Base-by-base conservation (phyloP, 2,797 vertebrate genomes). In the Molothrus ater region DNA sequence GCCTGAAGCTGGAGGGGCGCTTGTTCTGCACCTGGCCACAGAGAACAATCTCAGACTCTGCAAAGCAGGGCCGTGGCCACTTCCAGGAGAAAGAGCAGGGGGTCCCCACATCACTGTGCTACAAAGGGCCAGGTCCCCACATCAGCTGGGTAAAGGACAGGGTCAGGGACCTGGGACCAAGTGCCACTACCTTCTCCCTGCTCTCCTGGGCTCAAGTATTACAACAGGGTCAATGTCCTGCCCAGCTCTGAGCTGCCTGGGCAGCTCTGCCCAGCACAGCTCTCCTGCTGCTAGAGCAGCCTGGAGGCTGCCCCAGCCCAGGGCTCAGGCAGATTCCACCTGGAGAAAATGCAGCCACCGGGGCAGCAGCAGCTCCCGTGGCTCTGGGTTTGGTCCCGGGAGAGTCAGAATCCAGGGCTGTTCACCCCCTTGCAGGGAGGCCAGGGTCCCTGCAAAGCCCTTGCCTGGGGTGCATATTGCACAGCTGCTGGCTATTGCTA, bases 371-470 rank as follows among this genome's bases (percentile, higher is more conserved):
- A 80, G 76, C 59, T 74, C 63, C 56, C 65, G 2, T 6, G 22
- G 64, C 32, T 60, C 78, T 71, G 78, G 90, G 63, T 69, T 74
- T 91, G 83, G 94, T 95, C 94, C 92, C 40, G 88, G 83, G 74
- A 79, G 76, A 65, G 31, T 57, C 88, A 86, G 81, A 60, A 63
- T 34, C 57, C 79, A 54, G 9, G 68, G 78, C 78, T 85, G 4
- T 7, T 5, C 36, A 36, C 61, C 86, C 78, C 80, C 87, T 19
- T 1, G 17, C 68, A 57, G 65, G 69, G 61, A 65, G 57, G 51
- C 53, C 47, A 45, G 20, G 69, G 47, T 69, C 80, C 82, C 85
- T 68, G 68, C 81, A 71, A 34, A 95, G 95, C 85, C 90, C 94
- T 93, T 86, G 56, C 42, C 4, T 20, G 42, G 53, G 72, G 66